A percentile compares a stretch with the other conserved stretches of the same genome.
These are phyloP conservation scores for Panurus biarmicus DNA, from an alignment of 2,113 vertebrate species.

Conservation along the genomic window DNA sequence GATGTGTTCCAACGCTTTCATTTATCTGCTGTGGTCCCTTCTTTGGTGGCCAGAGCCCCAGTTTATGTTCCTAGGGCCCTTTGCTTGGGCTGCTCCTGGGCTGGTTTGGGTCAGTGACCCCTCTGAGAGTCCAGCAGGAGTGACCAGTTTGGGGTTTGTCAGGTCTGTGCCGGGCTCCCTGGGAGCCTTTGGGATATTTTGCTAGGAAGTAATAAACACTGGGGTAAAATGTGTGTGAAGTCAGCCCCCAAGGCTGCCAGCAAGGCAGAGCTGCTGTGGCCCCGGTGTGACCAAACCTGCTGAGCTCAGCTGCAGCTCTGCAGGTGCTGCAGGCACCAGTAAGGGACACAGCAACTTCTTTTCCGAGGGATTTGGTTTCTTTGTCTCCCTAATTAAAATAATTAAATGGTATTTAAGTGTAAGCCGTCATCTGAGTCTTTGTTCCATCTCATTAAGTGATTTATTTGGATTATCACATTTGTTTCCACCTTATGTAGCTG, in stretches of 20 bases:
- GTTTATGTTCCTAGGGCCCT: neutral
- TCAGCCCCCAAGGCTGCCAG: neutral
- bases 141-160: neutral
- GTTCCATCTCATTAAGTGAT: neutral
- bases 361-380: neutral
- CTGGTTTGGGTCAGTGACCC: neutral
- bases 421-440: neutral
- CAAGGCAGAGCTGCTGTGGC: neutral
- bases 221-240: neutral
- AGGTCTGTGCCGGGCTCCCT: neutral
- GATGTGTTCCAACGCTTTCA: neutral
- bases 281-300: neutral
- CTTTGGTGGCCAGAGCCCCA: neutral
- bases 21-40: neutral
- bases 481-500: neutral
- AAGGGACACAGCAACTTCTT: neutral
- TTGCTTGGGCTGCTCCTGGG: too few species aligned
- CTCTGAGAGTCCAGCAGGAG: neutral
- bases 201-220: neutral
- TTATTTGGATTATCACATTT: constrained; percentile 9
- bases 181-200: neutral
- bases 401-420: constrained; percentile 50
- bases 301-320: neutral
- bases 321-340: neutral
- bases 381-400: constrained; percentile 32